These are phyloP conservation scores for Invenusta paracnida DNA, from an alignment of 2,888 invertebrate genomes.

Conservation along the genomic window DNA sequence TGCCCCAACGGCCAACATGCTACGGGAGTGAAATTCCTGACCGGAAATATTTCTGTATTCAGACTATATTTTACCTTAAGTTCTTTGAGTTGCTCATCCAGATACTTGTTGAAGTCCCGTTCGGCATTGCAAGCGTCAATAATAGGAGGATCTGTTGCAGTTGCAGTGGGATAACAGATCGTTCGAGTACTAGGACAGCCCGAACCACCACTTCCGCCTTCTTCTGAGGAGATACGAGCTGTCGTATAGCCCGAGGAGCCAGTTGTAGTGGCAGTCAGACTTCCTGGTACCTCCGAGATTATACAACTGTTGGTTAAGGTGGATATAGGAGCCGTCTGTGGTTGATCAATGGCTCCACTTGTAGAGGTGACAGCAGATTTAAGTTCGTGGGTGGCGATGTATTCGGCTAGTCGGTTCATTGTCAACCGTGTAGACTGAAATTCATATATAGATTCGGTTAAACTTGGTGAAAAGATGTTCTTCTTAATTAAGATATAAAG, in stretches of 20 bases:
- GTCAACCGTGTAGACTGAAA: conserved; percentile 54
- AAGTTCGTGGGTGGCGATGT: conserved; percentile 43
- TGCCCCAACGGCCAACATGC: too few species aligned
- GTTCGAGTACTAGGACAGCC: background rate
- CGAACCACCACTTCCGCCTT: background rate
- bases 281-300: conserved; percentile 44
- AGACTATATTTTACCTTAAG: conserved; percentile 43
- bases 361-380: conserved; percentile 48
- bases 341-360: conserved; percentile 52
- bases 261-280: background rate
- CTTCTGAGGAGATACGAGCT: background rate
- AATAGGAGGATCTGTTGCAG: conserved; percentile 46
- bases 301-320: conserved; percentile 50
- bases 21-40: too few species aligned
- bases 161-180: conserved; percentile 41
- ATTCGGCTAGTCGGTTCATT: conserved; percentile 53
- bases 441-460: too few species aligned
- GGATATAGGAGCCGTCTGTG: too few species aligned
- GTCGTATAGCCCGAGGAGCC: background rate
- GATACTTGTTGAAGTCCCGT: conserved; percentile 49
- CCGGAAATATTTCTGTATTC: too few species aligned
- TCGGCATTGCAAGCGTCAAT: conserved; percentile 46
- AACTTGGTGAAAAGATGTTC: too few species aligned
- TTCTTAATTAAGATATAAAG: too few species aligned
- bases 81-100: conserved; percentile 49